These are phyloP conservation scores for Mormyrus iriodes DNA, from an alignment of 2,113 vertebrate genomes.

Conservation along the genomic window DNA sequence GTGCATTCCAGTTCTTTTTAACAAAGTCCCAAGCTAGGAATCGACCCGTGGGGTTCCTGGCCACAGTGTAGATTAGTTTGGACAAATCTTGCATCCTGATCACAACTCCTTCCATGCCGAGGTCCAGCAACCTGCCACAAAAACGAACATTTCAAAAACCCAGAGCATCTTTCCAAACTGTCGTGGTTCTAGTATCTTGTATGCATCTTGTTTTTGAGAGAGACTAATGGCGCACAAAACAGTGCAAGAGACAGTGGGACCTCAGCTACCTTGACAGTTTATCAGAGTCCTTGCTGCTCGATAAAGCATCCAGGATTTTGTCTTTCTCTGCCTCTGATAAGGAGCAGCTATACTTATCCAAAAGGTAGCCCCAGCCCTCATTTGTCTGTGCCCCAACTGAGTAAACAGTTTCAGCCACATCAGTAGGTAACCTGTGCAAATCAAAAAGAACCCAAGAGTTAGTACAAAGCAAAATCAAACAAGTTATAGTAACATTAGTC, in stretches of 20 bases:
- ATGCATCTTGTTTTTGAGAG: not conserved
- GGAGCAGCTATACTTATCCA: conserved; percentile 54
- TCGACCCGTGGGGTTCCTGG: conserved; percentile 56
- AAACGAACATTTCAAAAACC: not conserved
- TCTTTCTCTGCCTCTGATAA: conserved; percentile 56
- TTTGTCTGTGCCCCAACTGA: conserved; percentile 59
- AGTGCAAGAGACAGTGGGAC: not conserved
- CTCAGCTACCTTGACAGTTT: conserved; percentile 53
- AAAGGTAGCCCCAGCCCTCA: conserved; percentile 55
- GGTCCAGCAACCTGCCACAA: conserved; percentile 50
- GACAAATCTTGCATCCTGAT: conserved; percentile 61
- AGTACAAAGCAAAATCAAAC: not conserved
- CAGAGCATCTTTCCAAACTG: not conserved
- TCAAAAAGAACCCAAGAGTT: conserved; percentile 19
- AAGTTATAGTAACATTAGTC: not conserved
- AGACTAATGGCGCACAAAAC: not conserved
- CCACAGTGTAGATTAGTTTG: conserved; percentile 51
- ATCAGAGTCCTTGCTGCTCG: conserved; percentile 49
- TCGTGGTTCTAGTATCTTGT: not conserved
- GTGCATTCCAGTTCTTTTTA: conserved; percentile 60
- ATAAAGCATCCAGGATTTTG: conserved; percentile 59
- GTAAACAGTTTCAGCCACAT: conserved; percentile 58
- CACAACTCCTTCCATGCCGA: conserved; percentile 59
- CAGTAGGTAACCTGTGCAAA: conserved; percentile 56
- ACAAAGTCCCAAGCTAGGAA: conserved; percentile 63